Percentiles rank a stretch among this genome's conserved stretches.
Evolutionary conservation across 1,140 invertebrate genomes (phyloP).

Genomic region (Aphelinus certus): DNA sequence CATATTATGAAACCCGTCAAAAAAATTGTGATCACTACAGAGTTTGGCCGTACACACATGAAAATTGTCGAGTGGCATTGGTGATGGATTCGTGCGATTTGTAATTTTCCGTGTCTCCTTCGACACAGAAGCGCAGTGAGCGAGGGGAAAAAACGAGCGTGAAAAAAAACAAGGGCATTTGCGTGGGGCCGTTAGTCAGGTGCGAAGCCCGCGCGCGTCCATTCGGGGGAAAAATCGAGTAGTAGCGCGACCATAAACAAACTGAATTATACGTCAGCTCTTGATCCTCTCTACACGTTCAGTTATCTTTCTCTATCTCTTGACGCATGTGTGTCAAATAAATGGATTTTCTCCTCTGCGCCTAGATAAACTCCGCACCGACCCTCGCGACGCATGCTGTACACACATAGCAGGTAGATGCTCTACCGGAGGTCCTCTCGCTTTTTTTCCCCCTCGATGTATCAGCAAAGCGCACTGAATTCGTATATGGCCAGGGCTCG

Average conservation of each 20-base stretch:
- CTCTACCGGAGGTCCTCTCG: neutral
- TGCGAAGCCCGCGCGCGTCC: constrained; percentile 52
- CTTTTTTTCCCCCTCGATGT: constrained; percentile 9
- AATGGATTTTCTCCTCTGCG: constrained; percentile 47
- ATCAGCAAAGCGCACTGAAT: neutral
- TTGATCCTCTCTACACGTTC: constrained; percentile 53
- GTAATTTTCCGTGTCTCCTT: constrained; percentile 17
- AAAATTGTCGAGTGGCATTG: constrained; percentile 15
- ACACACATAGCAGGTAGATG: no score
- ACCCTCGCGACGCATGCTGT: neutral
- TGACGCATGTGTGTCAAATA: constrained; percentile 37
- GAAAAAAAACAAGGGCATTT: constrained; percentile 40
- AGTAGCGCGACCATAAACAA: constrained; percentile 61
- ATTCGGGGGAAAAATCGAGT: constrained; percentile 64
- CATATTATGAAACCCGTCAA: neutral
- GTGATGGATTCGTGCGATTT: constrained; percentile 24
- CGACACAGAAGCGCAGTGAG: constrained; percentile 27
- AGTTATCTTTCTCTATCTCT: neutral
- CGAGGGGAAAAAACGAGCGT: constrained; percentile 35
- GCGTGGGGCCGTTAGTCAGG: constrained; percentile 58
- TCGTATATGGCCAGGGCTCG: no score
- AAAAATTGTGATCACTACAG: neutral
- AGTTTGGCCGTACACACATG: neutral
- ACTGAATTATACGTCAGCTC: constrained; percentile 59
- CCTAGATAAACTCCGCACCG: constrained; percentile 36